These are phyloP conservation scores for Pachyrhynchus sulphureomaculatus DNA, from an alignment of 1,140 invertebrate genomes.

Conservation along the genomic window DNA sequence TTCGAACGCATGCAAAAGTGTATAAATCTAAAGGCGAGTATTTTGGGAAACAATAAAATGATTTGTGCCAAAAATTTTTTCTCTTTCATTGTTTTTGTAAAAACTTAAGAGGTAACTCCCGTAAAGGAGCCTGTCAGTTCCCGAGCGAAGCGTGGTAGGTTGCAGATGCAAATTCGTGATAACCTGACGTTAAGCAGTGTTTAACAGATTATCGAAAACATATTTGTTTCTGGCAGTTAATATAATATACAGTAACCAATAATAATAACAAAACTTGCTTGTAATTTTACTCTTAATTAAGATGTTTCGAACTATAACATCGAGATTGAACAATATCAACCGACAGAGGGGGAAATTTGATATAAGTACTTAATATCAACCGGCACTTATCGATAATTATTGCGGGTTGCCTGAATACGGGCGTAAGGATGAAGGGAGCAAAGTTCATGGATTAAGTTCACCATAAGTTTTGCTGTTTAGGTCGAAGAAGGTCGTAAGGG, in stretches of 20 bases:
- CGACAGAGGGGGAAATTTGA: constrained; percentile 19
- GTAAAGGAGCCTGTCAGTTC: too few relatives aligned
- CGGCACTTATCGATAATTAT: constrained; percentile 23
- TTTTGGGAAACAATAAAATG: too few relatives aligned
- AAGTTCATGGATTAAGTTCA: constrained; percentile 14
- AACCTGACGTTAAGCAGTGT: too few relatives aligned
- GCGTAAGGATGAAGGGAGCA: background rate
- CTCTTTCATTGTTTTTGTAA: too few relatives aligned
- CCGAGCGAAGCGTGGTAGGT: too few relatives aligned
- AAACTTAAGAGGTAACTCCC: too few relatives aligned
- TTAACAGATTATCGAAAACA: too few relatives aligned
- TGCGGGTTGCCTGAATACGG: constrained; percentile 13
- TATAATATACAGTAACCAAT: background rate
- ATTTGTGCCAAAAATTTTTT: too few relatives aligned
- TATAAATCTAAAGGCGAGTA: too few relatives aligned
- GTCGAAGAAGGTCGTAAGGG: constrained; percentile 2
- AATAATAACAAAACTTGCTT: background rate
- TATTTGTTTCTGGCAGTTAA: too few relatives aligned
- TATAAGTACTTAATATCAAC: constrained; percentile 22
- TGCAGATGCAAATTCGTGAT: too few relatives aligned
- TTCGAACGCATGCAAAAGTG: too few relatives aligned
- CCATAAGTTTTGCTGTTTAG: constrained; percentile 8
- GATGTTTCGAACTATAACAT: constrained; percentile 11
- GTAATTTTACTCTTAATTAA: constrained; percentile 11
- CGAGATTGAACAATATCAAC: constrained; percentile 16